Base-by-base conservation (phyloP, 2,888 invertebrate species). In the Andrena trimmerana region DNA sequence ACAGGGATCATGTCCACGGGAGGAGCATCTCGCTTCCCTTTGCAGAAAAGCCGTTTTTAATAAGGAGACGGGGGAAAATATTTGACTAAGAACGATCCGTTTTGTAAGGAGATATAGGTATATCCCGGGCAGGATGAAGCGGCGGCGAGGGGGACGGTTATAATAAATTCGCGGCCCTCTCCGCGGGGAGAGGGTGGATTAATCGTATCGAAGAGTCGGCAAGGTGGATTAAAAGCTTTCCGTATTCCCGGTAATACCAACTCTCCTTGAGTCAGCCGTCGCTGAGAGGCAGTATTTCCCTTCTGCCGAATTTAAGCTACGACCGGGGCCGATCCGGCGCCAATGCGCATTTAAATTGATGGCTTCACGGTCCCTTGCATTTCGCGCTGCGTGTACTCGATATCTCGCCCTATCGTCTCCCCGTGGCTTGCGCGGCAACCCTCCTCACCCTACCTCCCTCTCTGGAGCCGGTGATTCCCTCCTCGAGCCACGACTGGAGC, bases 331-430 rank as follows among this genome's bases (percentile, higher is more conserved):
- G 83, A 86, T 70, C 81, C 80, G 87, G 81, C 87, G 87, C 85
- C 85, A 88, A 89, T 84, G 89, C 86, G 66, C 88, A 87, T 84
- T 88, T 81, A 89, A 88, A 88, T 88, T 89, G 88, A 88, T 88
- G 89, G 89, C 88, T 88, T 89, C 88, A 88, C 88, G 89, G 87
- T 88, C 84, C 87, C 87, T 85, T 87, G 88, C 89, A 83, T 89
- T 83, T 89, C 84, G 85, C 89, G 80, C 87, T 85, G 83, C 88
- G 83, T 77, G 84, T 86, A 83, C 86, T 68, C 84, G 75, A 73
- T 83, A 68, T 81, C 86, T 70, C 71, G 81, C 81, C 81, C 81
- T 81, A 81, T 66, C 81, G 68, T 67, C 75, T 68, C 74, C 48
- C 65, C 54, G 63, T 52, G 65, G 57, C 73, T 42, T 57, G 54